Evolutionary conservation across 2,888 invertebrate genomes (phyloP).

Genomic region (Lacanobia oleracea): DNA sequence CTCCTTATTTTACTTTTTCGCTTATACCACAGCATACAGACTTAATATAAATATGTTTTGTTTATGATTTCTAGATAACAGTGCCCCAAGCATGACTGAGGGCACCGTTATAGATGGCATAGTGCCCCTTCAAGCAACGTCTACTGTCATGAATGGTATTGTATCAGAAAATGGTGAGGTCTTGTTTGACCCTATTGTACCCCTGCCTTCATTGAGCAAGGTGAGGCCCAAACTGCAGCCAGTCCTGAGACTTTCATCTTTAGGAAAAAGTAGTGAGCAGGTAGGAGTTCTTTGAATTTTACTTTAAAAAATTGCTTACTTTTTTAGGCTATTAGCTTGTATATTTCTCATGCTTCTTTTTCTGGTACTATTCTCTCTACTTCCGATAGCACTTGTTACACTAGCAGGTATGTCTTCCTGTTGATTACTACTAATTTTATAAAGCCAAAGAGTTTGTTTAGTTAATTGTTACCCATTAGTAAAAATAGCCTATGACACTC

Average conservation of each 20-base stretch:
- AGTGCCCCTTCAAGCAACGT: conserved; percentile 78
- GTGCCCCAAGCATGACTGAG: conserved; percentile 77
- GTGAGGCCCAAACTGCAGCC: conserved; percentile 93
- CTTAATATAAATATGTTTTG: neutral
- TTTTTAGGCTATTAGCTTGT: too few relatives aligned
- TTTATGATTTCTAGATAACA: conserved; percentile 74
- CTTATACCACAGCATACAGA: neutral
- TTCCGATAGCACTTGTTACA: too few relatives aligned
- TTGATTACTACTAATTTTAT: too few relatives aligned
- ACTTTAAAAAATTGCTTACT: too few relatives aligned
- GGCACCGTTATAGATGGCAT: conserved; percentile 85
- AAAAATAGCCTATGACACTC: too few relatives aligned
- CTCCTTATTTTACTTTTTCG: too few relatives aligned
- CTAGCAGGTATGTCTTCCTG: too few relatives aligned
- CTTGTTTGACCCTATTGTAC: conserved; percentile 87
- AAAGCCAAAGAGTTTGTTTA: too few relatives aligned
- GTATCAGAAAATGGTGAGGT: conserved; percentile 87
- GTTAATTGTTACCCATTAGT: too few relatives aligned
- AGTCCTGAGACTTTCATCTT: conserved; percentile 91
- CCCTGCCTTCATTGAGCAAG: conserved; percentile 91
- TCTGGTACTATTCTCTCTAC: too few relatives aligned
- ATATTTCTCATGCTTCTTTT: too few relatives aligned
- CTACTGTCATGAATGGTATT: conserved; percentile 82
- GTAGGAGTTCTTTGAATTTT: conserved; percentile 58
- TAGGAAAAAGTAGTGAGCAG: conserved; percentile 92